Conservation (phyloP, 2,797 vertebrate species). For the Melopsittacus undulatus region DNA sequence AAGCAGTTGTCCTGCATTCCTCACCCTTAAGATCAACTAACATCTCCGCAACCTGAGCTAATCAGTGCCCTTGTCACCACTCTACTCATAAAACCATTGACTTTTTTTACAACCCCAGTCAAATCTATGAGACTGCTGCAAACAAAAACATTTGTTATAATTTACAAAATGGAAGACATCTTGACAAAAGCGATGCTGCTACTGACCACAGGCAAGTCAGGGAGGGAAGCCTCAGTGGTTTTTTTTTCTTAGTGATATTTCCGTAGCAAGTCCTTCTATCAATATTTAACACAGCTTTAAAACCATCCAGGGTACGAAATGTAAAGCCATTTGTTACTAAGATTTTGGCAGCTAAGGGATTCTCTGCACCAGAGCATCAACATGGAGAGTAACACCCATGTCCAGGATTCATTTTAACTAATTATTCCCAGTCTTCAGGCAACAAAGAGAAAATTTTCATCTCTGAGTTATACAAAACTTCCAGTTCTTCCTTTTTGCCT, state of each 20-base stretch:
- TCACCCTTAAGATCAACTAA: conserved; percentile 1
- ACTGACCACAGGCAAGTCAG: background rate
- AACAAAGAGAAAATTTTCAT: background rate
- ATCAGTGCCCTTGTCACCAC: background rate
- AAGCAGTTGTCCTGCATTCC: background rate
- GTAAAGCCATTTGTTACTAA: background rate
- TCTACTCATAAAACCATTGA: conserved; percentile 10
- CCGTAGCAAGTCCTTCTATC: background rate
- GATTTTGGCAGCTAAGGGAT: background rate
- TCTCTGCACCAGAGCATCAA: background rate
- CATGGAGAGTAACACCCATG: accelerated
- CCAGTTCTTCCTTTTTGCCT: background rate
- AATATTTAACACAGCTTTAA: conserved; percentile 1
- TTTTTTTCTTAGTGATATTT: background rate
- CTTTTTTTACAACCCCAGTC: background rate
- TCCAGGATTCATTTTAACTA: background rate
- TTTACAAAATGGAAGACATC: background rate
- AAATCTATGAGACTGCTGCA: background rate
- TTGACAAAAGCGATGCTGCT: background rate
- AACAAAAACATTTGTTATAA: background rate
- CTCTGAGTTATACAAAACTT: background rate
- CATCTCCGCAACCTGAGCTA: background rate
- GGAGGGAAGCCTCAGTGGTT: background rate
- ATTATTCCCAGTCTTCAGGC: background rate
- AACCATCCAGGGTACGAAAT: background rate